Evolutionary conservation across 2,797 vertebrate species (phyloP).

Genomic region (Danio tinwini): DNA sequence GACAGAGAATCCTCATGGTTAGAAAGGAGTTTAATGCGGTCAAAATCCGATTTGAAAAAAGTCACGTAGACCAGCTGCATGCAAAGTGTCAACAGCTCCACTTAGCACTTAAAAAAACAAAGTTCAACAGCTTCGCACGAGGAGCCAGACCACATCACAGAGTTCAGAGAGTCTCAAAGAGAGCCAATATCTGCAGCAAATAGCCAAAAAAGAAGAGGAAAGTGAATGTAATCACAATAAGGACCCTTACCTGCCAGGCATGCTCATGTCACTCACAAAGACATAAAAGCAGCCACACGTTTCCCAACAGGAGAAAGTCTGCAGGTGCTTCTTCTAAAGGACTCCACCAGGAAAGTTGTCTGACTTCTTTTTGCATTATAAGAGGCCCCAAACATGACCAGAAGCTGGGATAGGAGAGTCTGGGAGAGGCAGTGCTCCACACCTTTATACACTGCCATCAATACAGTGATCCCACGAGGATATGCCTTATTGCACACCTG

Average conservation of each 20-base stretch:
- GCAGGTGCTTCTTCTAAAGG: constrained; percentile 20
- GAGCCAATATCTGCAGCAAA: constrained; percentile 16
- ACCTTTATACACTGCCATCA: not conserved
- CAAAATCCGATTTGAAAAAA: not conserved
- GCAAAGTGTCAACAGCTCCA: constrained; percentile 20
- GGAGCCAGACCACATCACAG: constrained; percentile 37
- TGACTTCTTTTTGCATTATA: not conserved
- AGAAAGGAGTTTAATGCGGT: not conserved
- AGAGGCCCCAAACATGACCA: constrained; percentile 20
- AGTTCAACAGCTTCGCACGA: constrained; percentile 19
- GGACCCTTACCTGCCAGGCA: constrained; percentile 28
- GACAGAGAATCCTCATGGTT: not conserved
- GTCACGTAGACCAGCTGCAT: constrained; percentile 14
- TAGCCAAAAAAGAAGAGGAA: not conserved
- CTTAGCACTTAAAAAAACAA: not conserved
- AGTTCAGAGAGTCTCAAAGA: constrained; percentile 15
- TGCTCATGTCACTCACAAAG: constrained; percentile 20
- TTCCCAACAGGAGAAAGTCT: constrained; percentile 13
- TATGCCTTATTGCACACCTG: constrained; percentile 39
- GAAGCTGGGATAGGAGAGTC: constrained; percentile 4
- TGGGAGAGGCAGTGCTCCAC: not conserved
- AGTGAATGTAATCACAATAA: constrained; percentile 32
- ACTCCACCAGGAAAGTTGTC: constrained; percentile 17
- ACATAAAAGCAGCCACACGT: constrained; percentile 29
- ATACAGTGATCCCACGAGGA: constrained; percentile 13